phyloP scores from a whole-genome alignment of 2,113 vertebrate species.

The Athene noctua region DNA sequence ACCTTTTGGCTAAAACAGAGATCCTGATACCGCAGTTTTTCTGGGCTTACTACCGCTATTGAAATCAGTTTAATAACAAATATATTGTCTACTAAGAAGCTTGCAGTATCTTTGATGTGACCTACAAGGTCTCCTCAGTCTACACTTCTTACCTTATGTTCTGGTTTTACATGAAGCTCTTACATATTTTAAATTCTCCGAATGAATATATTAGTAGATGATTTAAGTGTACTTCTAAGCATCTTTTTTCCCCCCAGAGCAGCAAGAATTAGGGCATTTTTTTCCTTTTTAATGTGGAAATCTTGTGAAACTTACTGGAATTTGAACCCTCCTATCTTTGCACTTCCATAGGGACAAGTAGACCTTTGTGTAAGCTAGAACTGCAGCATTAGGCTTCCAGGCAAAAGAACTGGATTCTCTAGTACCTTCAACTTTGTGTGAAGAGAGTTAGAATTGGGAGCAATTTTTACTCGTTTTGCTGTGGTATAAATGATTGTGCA shows the following conservation, averaged over 20 bases:
- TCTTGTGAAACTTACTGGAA: neutral
- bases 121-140: neutral
- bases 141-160: neutral
- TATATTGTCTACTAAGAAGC: neutral
- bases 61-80: neutral
- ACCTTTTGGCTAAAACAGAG: neutral
- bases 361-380: neutral
- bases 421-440: neutral
- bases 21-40: neutral
- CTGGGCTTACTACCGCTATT: neutral
- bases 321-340: neutral
- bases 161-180: neutral
- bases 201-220: neutral
- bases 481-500: conserved; percentile 5
- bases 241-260: neutral
- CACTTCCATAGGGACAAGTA: neutral
- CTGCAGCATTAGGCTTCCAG: neutral
- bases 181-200: neutral
- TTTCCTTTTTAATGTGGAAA: neutral
- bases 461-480: conserved; percentile 8
- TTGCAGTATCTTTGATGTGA: neutral
- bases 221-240: neutral
- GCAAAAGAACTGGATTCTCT: neutral
- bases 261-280: neutral
- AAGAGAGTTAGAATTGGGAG: neutral